Base-by-base conservation (phyloP, 2,888 invertebrate genomes). In the Mythimna impura region DNA sequence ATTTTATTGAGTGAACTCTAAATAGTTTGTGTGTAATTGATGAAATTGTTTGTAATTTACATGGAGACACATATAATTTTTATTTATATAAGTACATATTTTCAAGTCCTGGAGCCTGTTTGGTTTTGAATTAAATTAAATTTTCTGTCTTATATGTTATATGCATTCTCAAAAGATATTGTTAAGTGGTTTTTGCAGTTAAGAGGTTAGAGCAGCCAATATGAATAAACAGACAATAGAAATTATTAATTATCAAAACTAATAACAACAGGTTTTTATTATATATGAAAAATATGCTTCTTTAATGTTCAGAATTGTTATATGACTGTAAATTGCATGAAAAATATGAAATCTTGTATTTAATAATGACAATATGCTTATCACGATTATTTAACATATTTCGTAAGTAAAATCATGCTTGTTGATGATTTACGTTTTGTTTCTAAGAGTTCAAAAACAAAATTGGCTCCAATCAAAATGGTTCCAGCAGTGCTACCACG, bases 31-130 rank as follows among this genome's bases (percentile, higher is more conserved):
- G 58, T 67, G 3, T 64, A 57, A 22, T 70, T n/a, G 34, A 57
- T 71, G 57, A 43, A 58, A 43, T 54, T 20, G 43, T 77, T 68
- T 55, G 25, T 76, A n/a, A 25, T 36, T 74, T 55, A 54, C 25
- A 52, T 52, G 3, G 4, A n/a, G 14, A 17, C n/a, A 20, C 17
- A 36, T 12, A 36, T 43, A 4, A 40, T 40, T 65, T 61, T 57
- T 50, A 30, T 67, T 43, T n/a, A 68, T 5, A 34, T 54, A 61
- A 30, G 58, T 47, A 17, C n/a, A 66, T 55, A 52, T 30, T 61
- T 55, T 22, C 20, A 65, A 63, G 58, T 40, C n/a, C 6, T 5
- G 50, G 58, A 75, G 50, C 36, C 25, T 57, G 34, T 60, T 65
- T 52, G 4, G 25, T 63, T 40, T 54, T 9, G 47, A 20, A 52